Evolutionary conservation across 2,888 invertebrate genomes (phyloP).

Genomic region (Hirtodrosophila alboralis): DNA sequence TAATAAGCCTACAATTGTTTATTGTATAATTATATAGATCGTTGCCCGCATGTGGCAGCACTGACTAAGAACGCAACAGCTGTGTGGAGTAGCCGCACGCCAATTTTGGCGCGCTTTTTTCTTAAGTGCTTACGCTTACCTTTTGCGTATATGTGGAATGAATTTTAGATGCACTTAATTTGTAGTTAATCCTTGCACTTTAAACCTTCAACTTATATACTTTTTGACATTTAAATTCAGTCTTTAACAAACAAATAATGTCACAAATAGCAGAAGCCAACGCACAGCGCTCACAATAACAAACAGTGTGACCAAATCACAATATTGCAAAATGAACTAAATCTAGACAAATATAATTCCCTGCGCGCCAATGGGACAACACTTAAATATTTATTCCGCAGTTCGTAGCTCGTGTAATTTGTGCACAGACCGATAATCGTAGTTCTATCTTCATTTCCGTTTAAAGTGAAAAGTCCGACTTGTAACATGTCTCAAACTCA

Average conservation of each 20-base stretch:
- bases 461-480: no score
- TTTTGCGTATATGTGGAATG: conserved; percentile 17
- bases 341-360: background rate
- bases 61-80: conserved; percentile 48
- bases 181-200: background rate
- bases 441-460: no score
- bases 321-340: background rate
- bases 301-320: conserved; percentile 28
- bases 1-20: background rate
- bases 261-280: background rate
- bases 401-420: no score
- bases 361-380: conserved; percentile 23
- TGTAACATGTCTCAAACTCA: conserved; percentile 68
- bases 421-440: no score
- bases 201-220: background rate
- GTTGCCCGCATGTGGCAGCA: conserved; percentile 38
- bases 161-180: background rate
- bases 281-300: conserved; percentile 7
- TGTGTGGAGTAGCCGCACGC: conserved; percentile 30
- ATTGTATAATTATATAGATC: background rate
- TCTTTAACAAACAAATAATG: background rate
- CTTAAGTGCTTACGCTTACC: conserved; percentile 37
- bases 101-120: conserved; percentile 71
- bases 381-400: background rate
- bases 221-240: conserved; percentile 1